Conservation (phyloP, 2,113 vertebrate genomes). For the Caloenas nicobarica region DNA sequence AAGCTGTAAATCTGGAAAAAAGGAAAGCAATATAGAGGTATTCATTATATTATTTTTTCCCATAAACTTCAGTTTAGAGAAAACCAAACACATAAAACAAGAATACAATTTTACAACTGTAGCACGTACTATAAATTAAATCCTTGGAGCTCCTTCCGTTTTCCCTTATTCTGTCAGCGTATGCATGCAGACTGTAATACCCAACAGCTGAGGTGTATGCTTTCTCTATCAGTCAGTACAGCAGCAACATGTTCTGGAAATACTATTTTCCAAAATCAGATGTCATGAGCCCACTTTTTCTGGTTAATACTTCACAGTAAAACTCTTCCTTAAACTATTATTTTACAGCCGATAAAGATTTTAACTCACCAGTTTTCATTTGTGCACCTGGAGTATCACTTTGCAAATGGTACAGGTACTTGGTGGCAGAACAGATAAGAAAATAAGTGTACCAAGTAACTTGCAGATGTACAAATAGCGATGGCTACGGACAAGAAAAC, state of each 20-base stretch:
- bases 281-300: neutral
- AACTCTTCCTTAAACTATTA: neutral
- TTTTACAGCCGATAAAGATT: neutral
- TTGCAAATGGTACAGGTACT: constrained; percentile 29
- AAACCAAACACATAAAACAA: constrained; percentile 44
- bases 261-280: neutral
- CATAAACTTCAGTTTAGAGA: constrained; percentile 28
- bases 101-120: constrained; percentile 9
- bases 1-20: constrained; percentile 19
- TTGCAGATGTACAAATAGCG: constrained; percentile 6
- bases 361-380: neutral
- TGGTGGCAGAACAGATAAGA: constrained; percentile 11
- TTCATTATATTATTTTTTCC: neutral
- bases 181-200: neutral
- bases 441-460: neutral
- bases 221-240: neutral
- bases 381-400: neutral
- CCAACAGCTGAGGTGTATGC: neutral
- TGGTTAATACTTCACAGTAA: neutral
- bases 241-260: neutral
- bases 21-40: neutral
- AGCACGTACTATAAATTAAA: neutral
- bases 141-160: neutral
- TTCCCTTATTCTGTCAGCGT: neutral
- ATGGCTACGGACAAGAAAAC: constrained; percentile 13